Evolutionary conservation across 2,797 vertebrate species (phyloP).

Genomic region (Nyctalus aviator): DNA sequence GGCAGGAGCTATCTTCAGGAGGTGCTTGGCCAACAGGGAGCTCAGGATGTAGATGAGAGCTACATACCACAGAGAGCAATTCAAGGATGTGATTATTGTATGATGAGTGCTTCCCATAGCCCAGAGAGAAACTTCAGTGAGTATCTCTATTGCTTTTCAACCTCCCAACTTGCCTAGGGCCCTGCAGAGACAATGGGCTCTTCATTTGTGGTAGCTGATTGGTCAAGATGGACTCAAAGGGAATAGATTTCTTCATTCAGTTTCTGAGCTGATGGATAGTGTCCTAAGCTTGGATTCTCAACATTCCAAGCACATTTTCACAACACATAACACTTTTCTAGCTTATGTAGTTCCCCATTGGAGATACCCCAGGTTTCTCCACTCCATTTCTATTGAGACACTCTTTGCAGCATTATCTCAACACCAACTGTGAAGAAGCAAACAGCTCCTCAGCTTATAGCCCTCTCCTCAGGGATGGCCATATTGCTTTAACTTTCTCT

Average conservation of each 20-base stretch:
- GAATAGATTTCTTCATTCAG: not conserved
- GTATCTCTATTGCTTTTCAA: not conserved
- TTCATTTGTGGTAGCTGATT: not conserved
- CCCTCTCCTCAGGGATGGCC: not conserved
- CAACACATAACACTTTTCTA: not conserved
- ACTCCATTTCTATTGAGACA: accelerated
- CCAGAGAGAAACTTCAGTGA: too few relatives aligned
- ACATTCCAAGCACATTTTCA: not conserved
- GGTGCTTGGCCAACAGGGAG: not conserved
- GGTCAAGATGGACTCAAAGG: not conserved
- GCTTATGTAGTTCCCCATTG: not conserved
- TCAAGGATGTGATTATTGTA: too few relatives aligned
- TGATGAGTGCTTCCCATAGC: too few relatives aligned
- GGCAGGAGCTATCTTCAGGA: not conserved
- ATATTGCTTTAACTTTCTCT: not conserved
- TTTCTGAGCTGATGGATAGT: not conserved
- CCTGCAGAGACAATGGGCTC: not conserved
- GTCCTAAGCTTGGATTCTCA: not conserved
- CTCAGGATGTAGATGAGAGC: not conserved
- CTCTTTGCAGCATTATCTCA: not conserved
- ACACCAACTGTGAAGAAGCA: not conserved
- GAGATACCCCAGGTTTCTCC: not conserved
- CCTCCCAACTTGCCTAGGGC: not conserved
- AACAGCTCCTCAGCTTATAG: not conserved
- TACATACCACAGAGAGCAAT: not conserved